Base-by-base conservation (phyloP, 2,888 invertebrate genomes). In the Eulithis testata region DNA sequence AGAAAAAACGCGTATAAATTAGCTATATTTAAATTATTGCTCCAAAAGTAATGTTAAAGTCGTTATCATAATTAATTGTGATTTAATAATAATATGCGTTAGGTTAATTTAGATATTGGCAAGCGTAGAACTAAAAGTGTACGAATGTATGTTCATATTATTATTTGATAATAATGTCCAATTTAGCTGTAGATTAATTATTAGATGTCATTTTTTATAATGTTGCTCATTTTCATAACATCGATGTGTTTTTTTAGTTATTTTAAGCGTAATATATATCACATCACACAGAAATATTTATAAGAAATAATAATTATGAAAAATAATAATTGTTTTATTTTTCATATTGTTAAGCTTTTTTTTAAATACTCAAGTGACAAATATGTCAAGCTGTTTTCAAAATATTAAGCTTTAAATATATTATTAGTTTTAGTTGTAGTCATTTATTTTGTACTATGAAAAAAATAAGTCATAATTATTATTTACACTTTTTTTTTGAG, bases 161-260 rank as follows among this genome's bases (percentile, higher is more conserved):
- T 64, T 71, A 69, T 67, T 67, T 45, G 57, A 66, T 66, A 70
- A 66, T 73, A 65, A 66, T 71, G 73, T 78, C 75, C 74, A 69
- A 67, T 57, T 31, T 69, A 73, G 66, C 57, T 68, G 56, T 70
- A 70, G 64, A 6, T 66, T 66, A 36, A 21, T 37, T 7, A 37
- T 27, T 59, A 65, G 64, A 64, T 37, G 61, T 70, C 40, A 57
- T 63, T 67, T 57, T 66, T 66, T 64, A 72, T 62, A 65, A 63
- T 64, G 69, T 77, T 87, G 90, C 90, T 91, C 91, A 91, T 88
- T 76, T 21, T 85, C 81, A 80, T 79, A 83, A 89, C 90, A 91
- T 88, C 90, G 90, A 90, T 2, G 21, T 21, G 1, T 84, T 78
- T 49, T 9, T 49, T 21, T 82, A 78, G 78, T 77, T 71, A 36